These are phyloP conservation scores for Himalopsyche anomala DNA, from an alignment of 2,888 invertebrate genomes.

Conservation along the genomic window DNA sequence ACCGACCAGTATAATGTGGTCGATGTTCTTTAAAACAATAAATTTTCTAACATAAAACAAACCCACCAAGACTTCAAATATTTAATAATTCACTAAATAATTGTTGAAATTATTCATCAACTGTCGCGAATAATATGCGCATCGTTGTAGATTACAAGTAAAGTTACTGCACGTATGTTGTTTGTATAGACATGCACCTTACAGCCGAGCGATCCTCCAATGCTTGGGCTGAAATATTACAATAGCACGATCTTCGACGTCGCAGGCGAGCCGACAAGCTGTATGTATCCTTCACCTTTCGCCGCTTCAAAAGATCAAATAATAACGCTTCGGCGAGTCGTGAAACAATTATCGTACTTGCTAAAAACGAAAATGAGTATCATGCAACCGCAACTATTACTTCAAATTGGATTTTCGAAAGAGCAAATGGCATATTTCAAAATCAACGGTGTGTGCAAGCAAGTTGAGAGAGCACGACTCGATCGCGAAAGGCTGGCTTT, in stretches of 20 bases:
- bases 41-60: no score
- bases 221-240: neutral
- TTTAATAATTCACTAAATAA: no score
- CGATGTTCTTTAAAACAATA: no score
- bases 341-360: slow-evolving; percentile 38
- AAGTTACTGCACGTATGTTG: no score
- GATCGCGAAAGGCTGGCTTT: slow-evolving; percentile 14
- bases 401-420: slow-evolving; percentile 40
- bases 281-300: slow-evolving; percentile 36
- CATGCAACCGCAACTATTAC: slow-evolving; percentile 32
- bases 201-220: neutral
- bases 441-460: slow-evolving; percentile 12
- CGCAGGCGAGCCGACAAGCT: slow-evolving; percentile 31
- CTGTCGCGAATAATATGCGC: no score
- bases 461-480: slow-evolving; percentile 8
- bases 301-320: slow-evolving; percentile 36
- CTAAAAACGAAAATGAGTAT: slow-evolving; percentile 36
- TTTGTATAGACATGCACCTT: neutral
- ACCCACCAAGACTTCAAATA: no score
- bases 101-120: no score
- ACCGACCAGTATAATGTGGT: no score
- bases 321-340: slow-evolving; percentile 26
- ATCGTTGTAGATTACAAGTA: no score
- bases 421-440: slow-evolving; percentile 35
- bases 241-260: slow-evolving; percentile 7